These are phyloP conservation scores for Poeciliopsis turneri DNA, from an alignment of 2,797 vertebrate genomes.

Conservation along the genomic window DNA sequence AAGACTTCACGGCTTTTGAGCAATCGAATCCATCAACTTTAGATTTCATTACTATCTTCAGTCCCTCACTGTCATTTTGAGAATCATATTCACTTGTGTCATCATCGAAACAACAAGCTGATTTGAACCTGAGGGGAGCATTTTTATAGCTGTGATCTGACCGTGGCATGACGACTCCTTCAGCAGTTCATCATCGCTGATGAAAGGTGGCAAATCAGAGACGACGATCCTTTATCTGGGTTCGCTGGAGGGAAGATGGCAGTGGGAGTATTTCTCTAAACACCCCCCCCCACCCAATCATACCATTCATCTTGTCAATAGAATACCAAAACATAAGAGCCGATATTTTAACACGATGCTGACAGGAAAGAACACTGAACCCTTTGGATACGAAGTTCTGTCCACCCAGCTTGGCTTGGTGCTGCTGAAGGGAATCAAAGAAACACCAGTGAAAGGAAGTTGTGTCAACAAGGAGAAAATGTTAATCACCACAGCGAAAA, in stretches of 20 bases:
- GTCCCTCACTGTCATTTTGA: neutral
- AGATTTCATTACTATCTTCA: neutral
- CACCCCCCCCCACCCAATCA: neutral
- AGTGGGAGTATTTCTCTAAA: neutral
- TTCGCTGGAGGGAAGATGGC: neutral
- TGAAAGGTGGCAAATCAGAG: neutral
- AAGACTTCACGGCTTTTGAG: neutral
- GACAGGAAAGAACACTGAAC: neutral
- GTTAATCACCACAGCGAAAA: neutral
- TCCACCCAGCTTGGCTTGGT: neutral
- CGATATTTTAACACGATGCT: neutral
- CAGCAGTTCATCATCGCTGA: neutral
- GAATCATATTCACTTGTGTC: neutral
- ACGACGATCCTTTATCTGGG: neutral
- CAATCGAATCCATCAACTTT: slow-evolving; percentile 1
- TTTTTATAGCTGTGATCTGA: neutral
- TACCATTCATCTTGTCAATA: neutral
- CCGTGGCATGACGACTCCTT: neutral
- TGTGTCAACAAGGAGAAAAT: neutral
- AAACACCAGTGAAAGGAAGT: neutral
- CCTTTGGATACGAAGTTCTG: too few species aligned
- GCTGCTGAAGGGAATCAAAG: neutral
- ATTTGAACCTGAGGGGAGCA: neutral
- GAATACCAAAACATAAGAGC: neutral
- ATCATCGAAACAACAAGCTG: neutral